Base-by-base conservation (phyloP, 2,113 vertebrate species). In the Vombatus ursinus region DNA sequence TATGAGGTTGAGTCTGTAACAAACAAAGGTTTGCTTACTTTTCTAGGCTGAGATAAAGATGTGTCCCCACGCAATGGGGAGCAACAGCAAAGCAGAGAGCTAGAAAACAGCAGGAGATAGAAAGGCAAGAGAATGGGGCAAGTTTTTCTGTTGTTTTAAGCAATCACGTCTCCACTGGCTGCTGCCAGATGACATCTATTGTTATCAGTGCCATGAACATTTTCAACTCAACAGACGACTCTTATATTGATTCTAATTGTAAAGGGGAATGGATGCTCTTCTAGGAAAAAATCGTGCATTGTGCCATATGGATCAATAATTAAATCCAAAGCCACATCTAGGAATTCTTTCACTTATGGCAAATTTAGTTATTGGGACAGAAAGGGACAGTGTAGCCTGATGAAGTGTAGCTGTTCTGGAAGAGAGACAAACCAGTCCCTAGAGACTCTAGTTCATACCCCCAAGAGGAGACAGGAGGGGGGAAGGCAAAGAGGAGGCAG, bases 11-110 rank as follows among this genome's bases (percentile, higher is more conserved):
- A 92, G 6, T 31, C n/a, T 23, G 12, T 16, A 3, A 19, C 37
- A 77, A 77, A 77, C 25, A 19, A 16, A 91, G 61, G 77, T 28
- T 92, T 52, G 96, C 90, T 90, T 93, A 89, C 37, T 94, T 90
- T 94, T 92, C 91, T 7, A 14, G 16, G 16, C 14, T 12, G 3
- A 93, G 48, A 93, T 89, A 16, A 50, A 91, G 52, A 0, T 22
- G 92, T 52, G 92, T 52, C 47, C 50, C 4, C 48, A 22, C 12
- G 31, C 23, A 52, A 44, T 0, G 8, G 68, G 8, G 77, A 89
- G 28, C 92, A 52, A 91, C 26, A 11, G 53, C 89, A 90, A 92
- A 54, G 26, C 51, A 89, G 53, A 94, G 49, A 53, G 57, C 50
- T 0, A 12, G 61, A 31, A 22, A 51, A 52, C 8, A 51, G 26